A percentile compares a stretch with the other conserved stretches of the same genome.
Conservation (phyloP, 2,797 vertebrate genomes). For the Clamator glandarius region DNA sequence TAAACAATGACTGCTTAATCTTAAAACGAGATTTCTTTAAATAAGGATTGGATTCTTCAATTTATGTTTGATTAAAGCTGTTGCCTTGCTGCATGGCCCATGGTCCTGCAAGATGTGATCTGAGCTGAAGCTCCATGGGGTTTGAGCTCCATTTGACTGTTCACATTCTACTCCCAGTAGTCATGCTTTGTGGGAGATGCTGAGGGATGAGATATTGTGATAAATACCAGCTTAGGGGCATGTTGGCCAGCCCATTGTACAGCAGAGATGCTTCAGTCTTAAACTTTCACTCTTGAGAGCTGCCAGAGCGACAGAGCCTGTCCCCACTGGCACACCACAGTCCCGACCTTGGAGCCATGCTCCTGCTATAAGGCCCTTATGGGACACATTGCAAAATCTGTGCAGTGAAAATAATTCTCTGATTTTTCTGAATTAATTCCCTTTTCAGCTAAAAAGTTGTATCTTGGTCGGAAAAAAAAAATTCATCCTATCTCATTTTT, state of each 20-base stretch:
- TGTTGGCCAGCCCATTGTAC: background rate
- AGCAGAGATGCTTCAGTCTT: background rate
- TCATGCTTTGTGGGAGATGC: background rate
- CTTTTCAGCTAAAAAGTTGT: background rate
- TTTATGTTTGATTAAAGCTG: background rate
- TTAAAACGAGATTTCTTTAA: background rate
- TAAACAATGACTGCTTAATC: background rate
- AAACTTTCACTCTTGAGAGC: background rate
- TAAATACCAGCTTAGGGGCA: background rate
- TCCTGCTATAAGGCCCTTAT: background rate
- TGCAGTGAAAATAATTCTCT: background rate
- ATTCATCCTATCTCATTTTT: background rate
- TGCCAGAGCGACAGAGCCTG: background rate
- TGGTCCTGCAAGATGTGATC: background rate
- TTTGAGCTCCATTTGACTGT: background rate
- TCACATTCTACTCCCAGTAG: rapidly evolving
- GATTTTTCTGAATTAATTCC: background rate
- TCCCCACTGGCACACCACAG: rapidly evolving
- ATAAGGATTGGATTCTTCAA: background rate
- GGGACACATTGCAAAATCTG: background rate
- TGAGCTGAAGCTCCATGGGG: background rate
- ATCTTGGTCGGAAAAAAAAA: background rate
- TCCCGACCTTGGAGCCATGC: background rate
- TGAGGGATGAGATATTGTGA: background rate
- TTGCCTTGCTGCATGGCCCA: background rate